Conservation (phyloP, 53 echinoderm and acorn worm species). For the Holothuria scabra region DNA sequence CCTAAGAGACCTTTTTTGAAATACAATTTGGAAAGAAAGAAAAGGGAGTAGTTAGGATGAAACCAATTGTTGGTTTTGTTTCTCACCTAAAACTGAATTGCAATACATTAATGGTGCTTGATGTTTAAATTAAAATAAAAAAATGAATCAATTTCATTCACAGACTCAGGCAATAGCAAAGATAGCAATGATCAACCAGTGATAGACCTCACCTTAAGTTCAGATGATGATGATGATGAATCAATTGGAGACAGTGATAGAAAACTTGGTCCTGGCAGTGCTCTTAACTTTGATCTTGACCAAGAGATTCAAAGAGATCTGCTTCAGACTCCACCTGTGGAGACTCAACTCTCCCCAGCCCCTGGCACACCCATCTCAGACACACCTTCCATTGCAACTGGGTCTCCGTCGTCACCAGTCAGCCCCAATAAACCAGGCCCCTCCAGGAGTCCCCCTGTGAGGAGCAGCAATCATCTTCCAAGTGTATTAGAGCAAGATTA, state of each 20-base stretch:
- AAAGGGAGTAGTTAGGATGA: no score
- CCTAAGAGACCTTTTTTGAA: no score
- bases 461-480: not conserved
- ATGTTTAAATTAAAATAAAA: no score
- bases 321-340: slow-evolving; percentile 36
- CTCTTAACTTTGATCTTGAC: slow-evolving; percentile 36
- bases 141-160: no score
- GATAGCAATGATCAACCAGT: slow-evolving; percentile 23
- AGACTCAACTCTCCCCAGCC: not conserved
- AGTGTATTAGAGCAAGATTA: slow-evolving; percentile 25
- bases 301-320: slow-evolving; percentile 45
- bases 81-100: no score
- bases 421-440: slow-evolving; percentile 28
- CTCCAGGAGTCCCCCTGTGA: slow-evolving; percentile 4
- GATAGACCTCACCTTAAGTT: slow-evolving; percentile 17
- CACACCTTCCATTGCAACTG: slow-evolving; percentile 30
- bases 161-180: slow-evolving; percentile 14
- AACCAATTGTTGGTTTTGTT: no score
- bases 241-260: not conserved
- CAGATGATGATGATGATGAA: slow-evolving; percentile 32
- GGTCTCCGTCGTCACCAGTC: slow-evolving; percentile 24
- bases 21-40: no score
- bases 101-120: no score
- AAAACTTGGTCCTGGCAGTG: not conserved
- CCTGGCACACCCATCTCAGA: slow-evolving; percentile 41